These are phyloP conservation scores for Ophion costatus DNA, from an alignment of 2,888 invertebrate genomes.

Conservation along the genomic window DNA sequence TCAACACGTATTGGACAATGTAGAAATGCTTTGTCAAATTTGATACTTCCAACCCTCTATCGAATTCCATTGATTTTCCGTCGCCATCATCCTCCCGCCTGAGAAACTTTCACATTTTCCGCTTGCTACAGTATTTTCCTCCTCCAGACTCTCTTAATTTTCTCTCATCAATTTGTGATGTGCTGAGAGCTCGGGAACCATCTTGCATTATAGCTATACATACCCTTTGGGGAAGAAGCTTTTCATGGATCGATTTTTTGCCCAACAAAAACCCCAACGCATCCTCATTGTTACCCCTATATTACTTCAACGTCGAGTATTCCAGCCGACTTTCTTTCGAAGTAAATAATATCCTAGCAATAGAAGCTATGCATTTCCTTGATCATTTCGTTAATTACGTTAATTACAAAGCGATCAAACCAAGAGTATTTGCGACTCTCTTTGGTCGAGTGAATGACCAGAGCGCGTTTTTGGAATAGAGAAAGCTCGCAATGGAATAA, in stretches of 20 bases:
- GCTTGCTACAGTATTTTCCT: slow-evolving; percentile 6
- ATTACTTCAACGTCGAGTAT: neutral
- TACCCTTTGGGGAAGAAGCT: neutral
- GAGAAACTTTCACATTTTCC: slow-evolving; percentile 22
- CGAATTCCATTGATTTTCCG: slow-evolving; percentile 14
- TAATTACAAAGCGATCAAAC: too few relatives aligned
- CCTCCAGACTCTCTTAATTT: slow-evolving; percentile 35
- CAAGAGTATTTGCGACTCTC: too few relatives aligned
- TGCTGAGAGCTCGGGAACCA: slow-evolving; percentile 36
- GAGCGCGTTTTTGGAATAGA: too few relatives aligned
- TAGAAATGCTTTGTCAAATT: neutral
- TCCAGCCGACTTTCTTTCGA: neutral
- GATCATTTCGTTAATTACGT: too few relatives aligned
- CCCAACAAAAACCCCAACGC: slow-evolving; percentile 1
- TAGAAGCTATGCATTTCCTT: neutral
- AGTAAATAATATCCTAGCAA: neutral
- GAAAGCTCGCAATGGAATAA: too few relatives aligned
- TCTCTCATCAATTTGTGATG: slow-evolving; percentile 54
- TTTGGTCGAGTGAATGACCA: too few relatives aligned
- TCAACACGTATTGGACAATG: neutral
- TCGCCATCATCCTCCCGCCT: slow-evolving; percentile 1
- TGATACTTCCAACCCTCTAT: neutral
- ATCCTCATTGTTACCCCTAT: neutral
- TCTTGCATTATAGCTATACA: slow-evolving; percentile 7
- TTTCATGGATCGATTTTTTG: slow-evolving; percentile 40